These are phyloP conservation scores for Pelobates cultripes DNA, from an alignment of 2,797 vertebrate species.

Conservation along the genomic window DNA sequence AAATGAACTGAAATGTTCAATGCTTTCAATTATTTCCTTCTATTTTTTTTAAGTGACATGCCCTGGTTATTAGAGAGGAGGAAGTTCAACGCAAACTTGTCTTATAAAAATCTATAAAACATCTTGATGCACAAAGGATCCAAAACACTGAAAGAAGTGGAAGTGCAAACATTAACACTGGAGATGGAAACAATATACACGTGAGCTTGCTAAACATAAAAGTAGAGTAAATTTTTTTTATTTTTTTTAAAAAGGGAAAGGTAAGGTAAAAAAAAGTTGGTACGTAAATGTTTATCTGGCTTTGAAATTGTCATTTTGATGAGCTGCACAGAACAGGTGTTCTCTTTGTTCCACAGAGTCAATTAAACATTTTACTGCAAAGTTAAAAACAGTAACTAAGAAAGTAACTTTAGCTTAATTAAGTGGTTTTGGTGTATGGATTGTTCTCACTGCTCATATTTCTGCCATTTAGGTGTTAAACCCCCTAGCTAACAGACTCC, in stretches of 20 bases:
- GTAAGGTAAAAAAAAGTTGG: neutral
- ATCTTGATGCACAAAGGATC: slow-evolving; percentile 5
- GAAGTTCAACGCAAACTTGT: neutral
- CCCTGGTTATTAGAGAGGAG: neutral
- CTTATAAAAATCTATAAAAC: neutral
- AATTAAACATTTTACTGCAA: too few relatives aligned
- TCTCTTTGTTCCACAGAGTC: too few relatives aligned
- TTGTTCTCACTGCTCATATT: too few relatives aligned
- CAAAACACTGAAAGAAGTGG: neutral
- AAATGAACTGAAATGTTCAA: neutral
- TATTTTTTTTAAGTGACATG: slow-evolving; percentile 7
- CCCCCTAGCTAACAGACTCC: too few relatives aligned
- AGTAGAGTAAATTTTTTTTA: neutral
- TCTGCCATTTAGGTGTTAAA: too few relatives aligned
- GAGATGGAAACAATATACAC: neutral
- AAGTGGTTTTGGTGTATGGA: too few relatives aligned
- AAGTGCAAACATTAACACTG: slow-evolving; percentile 2
- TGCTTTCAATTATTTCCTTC: slow-evolving; percentile 27
- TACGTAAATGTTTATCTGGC: neutral
- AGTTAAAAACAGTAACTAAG: too few relatives aligned
- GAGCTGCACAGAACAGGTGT: too few relatives aligned
- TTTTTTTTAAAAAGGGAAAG: neutral
- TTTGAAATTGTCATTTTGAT: neutral
- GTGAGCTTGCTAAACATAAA: neutral
- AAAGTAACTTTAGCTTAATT: too few relatives aligned